A percentile compares a stretch with the other conserved stretches of the same genome.
These are phyloP conservation scores for Cosmia pyralina DNA, from an alignment of 2,888 invertebrate species.

Conservation along the genomic window DNA sequence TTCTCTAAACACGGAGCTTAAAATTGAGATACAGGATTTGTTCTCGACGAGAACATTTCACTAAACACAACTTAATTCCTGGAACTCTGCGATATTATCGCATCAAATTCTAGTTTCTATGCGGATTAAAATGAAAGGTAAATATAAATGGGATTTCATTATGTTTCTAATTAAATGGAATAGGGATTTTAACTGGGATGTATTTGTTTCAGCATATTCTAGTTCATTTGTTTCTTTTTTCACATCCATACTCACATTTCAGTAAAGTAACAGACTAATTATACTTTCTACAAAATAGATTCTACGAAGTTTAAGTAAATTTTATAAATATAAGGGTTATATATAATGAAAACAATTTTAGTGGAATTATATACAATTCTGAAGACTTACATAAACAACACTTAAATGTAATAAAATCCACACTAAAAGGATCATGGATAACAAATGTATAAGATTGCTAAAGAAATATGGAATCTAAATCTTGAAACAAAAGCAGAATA, in stretches of 20 bases:
- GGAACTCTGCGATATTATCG: conserved; percentile 45
- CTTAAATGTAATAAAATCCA: conserved; percentile 37
- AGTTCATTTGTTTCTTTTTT: neutral
- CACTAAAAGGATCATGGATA: conserved; percentile 39
- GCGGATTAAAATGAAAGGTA: conserved; percentile 38
- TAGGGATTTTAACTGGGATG: neutral
- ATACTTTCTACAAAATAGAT: neutral
- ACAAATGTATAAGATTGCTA: conserved; percentile 73
- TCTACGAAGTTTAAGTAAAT: neutral
- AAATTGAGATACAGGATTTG: conserved; percentile 57
- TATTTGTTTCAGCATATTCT: neutral
- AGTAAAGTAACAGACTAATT: neutral
- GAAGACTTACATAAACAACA: conserved; percentile 11
- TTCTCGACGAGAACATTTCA: conserved; percentile 40
- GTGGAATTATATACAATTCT: neutral
- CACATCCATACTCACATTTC: neutral
- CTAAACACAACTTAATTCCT: conserved; percentile 39
- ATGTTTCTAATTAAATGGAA: conserved; percentile 14
- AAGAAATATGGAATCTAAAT: conserved; percentile 76
- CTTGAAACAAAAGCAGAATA: conserved; percentile 79
- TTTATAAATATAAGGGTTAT: neutral
- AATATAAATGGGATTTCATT: conserved; percentile 19
- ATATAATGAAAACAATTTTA: neutral
- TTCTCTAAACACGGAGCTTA: conserved; percentile 53
- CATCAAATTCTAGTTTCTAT: conserved; percentile 35